Percentiles rank a stretch among this genome's conserved stretches.
Conservation (phyloP, 2,888 invertebrate species). For the Anoncus sp. region DNA sequence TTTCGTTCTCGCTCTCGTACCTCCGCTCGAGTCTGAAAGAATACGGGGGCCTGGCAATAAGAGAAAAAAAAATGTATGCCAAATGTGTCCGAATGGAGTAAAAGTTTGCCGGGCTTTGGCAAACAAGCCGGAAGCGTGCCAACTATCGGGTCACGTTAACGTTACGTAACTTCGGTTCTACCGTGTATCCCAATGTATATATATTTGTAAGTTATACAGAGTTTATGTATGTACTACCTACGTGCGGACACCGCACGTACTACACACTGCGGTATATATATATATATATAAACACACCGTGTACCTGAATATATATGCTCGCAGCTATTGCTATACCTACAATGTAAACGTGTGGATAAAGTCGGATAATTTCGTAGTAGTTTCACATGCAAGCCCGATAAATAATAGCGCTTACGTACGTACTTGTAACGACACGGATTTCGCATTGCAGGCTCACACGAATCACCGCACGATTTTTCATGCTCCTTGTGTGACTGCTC, state of each 20-base stretch:
- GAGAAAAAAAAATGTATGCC: conserved; percentile 50
- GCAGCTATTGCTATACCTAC: conserved; percentile 15
- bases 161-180: conserved; percentile 52
- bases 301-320: not conserved
- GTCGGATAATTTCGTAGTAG: conserved; percentile 44
- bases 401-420: conserved; percentile 59
- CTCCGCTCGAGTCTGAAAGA: conserved; percentile 18
- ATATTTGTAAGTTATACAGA: conserved; percentile 26
- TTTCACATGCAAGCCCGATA: conserved; percentile 49
- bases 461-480: conserved; percentile 7
- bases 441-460: conserved; percentile 68
- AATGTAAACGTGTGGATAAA: conserved; percentile 30
- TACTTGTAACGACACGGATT: conserved; percentile 66
- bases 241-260: conserved; percentile 29
- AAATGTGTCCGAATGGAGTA: conserved; percentile 51
- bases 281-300: not conserved
- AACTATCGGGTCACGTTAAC: conserved; percentile 65
- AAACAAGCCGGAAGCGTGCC: conserved; percentile 67
- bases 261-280: not conserved
- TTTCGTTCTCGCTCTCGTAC: conserved; percentile 9
- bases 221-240: conserved; percentile 25
- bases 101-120: conserved; percentile 64
- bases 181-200: conserved; percentile 40
- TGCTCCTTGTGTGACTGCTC: not conserved
- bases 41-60: not conserved